Evolutionary conservation across 1,140 invertebrate genomes (phyloP).

Genomic region (Neodiprion lecontei): DNA sequence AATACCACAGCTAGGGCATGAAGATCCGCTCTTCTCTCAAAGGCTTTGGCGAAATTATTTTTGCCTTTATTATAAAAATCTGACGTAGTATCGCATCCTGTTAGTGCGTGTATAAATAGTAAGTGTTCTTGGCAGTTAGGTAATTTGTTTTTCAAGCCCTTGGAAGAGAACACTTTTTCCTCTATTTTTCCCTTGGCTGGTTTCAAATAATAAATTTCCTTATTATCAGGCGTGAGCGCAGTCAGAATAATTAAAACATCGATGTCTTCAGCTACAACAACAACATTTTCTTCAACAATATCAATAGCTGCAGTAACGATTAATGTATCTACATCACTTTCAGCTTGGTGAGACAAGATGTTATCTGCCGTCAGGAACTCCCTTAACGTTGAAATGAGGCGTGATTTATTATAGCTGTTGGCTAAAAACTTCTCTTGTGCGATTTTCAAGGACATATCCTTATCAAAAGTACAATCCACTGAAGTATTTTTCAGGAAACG

Average conservation of each 20-base stretch:
- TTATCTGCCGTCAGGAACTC: slow-evolving; percentile 41
- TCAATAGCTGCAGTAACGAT: slow-evolving; percentile 48
- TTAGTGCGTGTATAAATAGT: slow-evolving; percentile 49
- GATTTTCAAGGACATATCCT: slow-evolving; percentile 43
- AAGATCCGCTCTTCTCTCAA: no score
- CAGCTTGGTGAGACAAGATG: slow-evolving; percentile 41
- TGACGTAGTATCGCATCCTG: slow-evolving; percentile 50
- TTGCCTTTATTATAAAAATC: slow-evolving; percentile 48
- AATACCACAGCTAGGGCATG: no score
- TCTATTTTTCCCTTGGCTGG: slow-evolving; percentile 34
- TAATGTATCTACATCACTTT: slow-evolving; percentile 48
- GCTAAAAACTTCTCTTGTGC: slow-evolving; percentile 48
- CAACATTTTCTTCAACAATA: slow-evolving; percentile 35
- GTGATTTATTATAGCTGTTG: slow-evolving; percentile 44
- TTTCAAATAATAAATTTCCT: slow-evolving; percentile 28
- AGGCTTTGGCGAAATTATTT: slow-evolving; percentile 4
- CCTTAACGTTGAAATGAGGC: slow-evolving; percentile 38
- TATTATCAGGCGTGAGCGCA: slow-evolving; percentile 27
- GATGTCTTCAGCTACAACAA: slow-evolving; percentile 50
- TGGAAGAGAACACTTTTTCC: slow-evolving; percentile 41
- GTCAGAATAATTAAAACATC: slow-evolving; percentile 50
- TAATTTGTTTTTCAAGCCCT: slow-evolving; percentile 44
- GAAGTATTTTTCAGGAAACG: neutral
- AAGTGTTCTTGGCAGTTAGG: slow-evolving; percentile 42
- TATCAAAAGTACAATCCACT: slow-evolving; percentile 43